phyloP scores from a whole-genome alignment of 2,888 invertebrate genomes.

The Amphipyra berbera region DNA sequence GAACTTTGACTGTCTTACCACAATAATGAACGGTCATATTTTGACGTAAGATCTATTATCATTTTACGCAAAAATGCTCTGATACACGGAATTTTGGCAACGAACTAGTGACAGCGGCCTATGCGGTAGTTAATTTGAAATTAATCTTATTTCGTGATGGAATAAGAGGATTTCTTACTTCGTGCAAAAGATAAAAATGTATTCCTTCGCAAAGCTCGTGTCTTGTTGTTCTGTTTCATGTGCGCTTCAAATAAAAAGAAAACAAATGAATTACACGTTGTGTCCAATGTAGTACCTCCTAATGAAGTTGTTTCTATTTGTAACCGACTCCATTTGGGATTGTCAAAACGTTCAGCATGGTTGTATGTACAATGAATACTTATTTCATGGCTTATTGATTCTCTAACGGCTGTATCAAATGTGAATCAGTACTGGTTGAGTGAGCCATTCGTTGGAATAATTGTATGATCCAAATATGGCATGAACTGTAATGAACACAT shows the following conservation, averaged over 20 bases:
- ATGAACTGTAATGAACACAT: slow-evolving; percentile 53
- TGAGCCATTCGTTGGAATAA: slow-evolving; percentile 50
- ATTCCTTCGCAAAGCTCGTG: too few species aligned
- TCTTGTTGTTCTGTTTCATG: too few species aligned
- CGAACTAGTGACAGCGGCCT: too few species aligned
- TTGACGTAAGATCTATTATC: too few species aligned
- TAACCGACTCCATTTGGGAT: slow-evolving; percentile 30
- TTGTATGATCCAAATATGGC: slow-evolving; percentile 40
- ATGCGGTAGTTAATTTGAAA: too few species aligned
- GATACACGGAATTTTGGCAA: too few species aligned
- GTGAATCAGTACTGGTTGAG: slow-evolving; percentile 52
- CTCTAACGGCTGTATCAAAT: slow-evolving; percentile 52
- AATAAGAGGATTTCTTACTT: too few species aligned
- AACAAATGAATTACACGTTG: not conserved
- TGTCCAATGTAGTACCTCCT: slow-evolving; percentile 19
- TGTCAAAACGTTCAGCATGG: slow-evolving; percentile 29
- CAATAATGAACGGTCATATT: too few species aligned
- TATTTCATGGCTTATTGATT: slow-evolving; percentile 55
- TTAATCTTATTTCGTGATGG: too few species aligned
- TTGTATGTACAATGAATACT: slow-evolving; percentile 29
- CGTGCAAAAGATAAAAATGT: too few species aligned
- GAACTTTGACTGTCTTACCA: too few species aligned
- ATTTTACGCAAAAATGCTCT: too few species aligned
- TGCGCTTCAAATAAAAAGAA: not conserved
- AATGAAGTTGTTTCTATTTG: slow-evolving; percentile 7